Conservation (phyloP, 2,797 vertebrate species). For the Discoglossus pictus region DNA sequence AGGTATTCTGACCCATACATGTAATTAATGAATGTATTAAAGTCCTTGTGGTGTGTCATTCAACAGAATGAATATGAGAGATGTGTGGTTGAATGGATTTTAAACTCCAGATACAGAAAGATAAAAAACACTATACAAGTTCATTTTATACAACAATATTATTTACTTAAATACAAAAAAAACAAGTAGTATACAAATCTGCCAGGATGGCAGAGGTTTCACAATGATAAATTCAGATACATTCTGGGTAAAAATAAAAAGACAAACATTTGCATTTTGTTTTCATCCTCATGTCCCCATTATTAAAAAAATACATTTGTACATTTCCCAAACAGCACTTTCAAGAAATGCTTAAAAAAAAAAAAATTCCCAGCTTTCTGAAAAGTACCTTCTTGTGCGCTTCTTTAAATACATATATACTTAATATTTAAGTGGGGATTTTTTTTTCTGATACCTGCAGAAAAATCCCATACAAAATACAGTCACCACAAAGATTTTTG, state of each 20-base stretch:
- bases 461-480: not conserved
- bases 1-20: too few species aligned
- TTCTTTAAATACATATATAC: constrained; percentile 29
- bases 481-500: too few species aligned
- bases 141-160: constrained; percentile 42
- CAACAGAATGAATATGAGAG: too few species aligned
- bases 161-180: constrained; percentile 49
- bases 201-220: too few species aligned
- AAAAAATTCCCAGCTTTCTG: constrained; percentile 3
- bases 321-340: constrained; percentile 9
- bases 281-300: too few species aligned
- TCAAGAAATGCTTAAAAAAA: constrained; percentile 18
- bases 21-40: too few species aligned
- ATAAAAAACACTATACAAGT: too few species aligned
- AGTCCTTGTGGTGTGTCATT: too few species aligned
- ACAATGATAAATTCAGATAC: not conserved
- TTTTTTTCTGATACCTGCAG: constrained; percentile 31
- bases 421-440: not conserved
- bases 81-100: too few species aligned
- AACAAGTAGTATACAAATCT: constrained; percentile 34
- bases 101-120: too few species aligned
- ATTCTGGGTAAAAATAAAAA: constrained; percentile 30
- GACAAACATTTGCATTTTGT: constrained; percentile 15
- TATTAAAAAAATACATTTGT: constrained; percentile 6
- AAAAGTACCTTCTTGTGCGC: constrained; percentile 36